These are phyloP conservation scores for Drosophila neutralis DNA, from an alignment of 2,888 invertebrate species.

Conservation along the genomic window DNA sequence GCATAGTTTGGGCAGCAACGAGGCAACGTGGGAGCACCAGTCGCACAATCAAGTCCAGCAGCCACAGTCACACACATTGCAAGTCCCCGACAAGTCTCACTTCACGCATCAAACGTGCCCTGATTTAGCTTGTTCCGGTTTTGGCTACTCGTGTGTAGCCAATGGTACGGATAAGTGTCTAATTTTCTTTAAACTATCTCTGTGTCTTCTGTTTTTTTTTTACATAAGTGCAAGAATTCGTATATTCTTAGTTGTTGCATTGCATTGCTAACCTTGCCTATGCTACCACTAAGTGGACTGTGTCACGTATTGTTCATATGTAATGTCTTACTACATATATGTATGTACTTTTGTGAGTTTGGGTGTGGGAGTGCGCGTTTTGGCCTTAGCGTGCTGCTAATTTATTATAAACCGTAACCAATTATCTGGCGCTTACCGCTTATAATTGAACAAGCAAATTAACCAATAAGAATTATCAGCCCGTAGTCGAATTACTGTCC, in stretches of 20 bases:
- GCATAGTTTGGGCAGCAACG: conserved; percentile 53
- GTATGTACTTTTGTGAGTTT: neutral
- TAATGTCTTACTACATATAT: conserved; percentile 2
- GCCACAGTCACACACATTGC: conserved; percentile 64
- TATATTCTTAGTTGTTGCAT: conserved; percentile 17
- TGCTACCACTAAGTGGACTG: conserved; percentile 35
- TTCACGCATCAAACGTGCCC: conserved; percentile 64
- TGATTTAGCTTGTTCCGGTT: conserved; percentile 66
- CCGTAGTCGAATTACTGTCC: neutral
- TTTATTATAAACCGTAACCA: conserved; percentile 21
- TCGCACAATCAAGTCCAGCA: conserved; percentile 68
- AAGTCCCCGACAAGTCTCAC: conserved; percentile 61
- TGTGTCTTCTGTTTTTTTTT: conserved; percentile 12
- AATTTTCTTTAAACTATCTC: conserved; percentile 32
- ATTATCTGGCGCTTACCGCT: conserved; percentile 12
- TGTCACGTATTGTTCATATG: conserved; percentile 44
- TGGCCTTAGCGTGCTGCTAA: conserved; percentile 5
- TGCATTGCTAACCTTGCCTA: conserved; percentile 18
- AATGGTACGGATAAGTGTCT: conserved; percentile 51
- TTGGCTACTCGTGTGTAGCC: conserved; percentile 60
- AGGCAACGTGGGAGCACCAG: conserved; percentile 48
- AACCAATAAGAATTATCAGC: conserved; percentile 21
- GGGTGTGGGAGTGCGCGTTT: conserved; percentile 15
- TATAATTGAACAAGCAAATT: conserved; percentile 5
- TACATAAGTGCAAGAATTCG: conserved; percentile 26